A percentile compares a stretch with the other conserved stretches of the same genome.
Conservation (phyloP, 2,113 vertebrate species). For the Oreotragus oreotragus region DNA sequence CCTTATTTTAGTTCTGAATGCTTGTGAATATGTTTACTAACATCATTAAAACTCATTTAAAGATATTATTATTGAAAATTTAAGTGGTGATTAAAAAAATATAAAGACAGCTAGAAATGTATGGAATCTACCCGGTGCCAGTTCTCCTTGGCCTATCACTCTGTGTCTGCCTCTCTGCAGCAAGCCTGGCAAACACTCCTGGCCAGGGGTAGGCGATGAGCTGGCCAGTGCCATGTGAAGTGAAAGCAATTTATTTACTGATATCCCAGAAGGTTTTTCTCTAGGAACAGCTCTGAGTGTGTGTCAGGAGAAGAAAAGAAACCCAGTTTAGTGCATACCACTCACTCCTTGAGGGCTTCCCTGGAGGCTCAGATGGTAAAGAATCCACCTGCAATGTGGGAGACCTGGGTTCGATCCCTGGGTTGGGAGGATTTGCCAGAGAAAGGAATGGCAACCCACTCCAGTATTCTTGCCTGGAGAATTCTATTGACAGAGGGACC, state of each 20-base stretch:
- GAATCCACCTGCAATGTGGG: neutral
- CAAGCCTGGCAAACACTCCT: neutral
- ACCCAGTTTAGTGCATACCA: neutral
- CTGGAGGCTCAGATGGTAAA: neutral
- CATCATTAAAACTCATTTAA: neutral
- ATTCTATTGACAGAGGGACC: neutral
- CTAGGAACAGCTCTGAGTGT: neutral
- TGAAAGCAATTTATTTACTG: conserved; percentile 16
- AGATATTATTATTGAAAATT: neutral
- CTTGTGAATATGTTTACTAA: neutral
- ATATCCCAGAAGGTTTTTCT: conserved; percentile 15
- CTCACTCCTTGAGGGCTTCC: fast-evolving
- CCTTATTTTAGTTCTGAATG: neutral
- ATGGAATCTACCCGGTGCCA: neutral
- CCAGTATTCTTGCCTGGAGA: neutral
- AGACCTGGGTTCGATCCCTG: neutral
- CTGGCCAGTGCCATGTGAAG: neutral
- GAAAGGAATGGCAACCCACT: neutral
- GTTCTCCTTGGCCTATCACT: neutral
- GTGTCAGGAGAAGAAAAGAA: conserved; percentile 15
- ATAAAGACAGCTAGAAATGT: neutral
- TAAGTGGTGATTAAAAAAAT: neutral
- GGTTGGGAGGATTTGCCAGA: neutral
- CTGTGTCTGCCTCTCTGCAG: neutral
- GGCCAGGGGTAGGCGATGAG: neutral